Evolutionary conservation across 2,797 vertebrate species (phyloP), one percentile per base, ranked within the genome.

Genomic region (Pempheris klunzingeri): DNA sequence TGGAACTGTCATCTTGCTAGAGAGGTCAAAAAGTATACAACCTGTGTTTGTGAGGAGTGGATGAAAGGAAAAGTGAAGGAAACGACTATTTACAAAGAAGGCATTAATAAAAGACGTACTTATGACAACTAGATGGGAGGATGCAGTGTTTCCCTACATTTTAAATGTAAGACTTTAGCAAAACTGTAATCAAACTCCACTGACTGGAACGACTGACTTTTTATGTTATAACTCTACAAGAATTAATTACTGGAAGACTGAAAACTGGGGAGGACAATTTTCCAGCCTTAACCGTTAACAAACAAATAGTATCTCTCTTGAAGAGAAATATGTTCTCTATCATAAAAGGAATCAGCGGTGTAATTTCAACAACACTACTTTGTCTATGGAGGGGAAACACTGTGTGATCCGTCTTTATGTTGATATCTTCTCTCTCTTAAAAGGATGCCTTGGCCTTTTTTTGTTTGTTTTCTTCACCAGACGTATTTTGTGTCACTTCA

Each of bases 131-230:
- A n/a, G 41, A 67, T 72, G 32, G 70, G 73, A 73, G 17, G 74
- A 77, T 39, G 63, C 66, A 71, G 80, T 69, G 67, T 84, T 82
- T 83, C 77, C 62, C 58, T n/a, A 52, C 41, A 64, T 55, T 77
- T 65, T 22, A 43, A 9, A 36, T 67, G 50, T 46, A 46, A 59
- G 60, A 53, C 30, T 20, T 34, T 24, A 30, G 22, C 34, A 18
- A 64, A 38, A 24, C 15, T 8, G 36, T 8, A 41, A 15, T 36
- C 7, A 41, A 63, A 67, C 18, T 58, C 41, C 32, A 47, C 63
- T 52, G 52, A 78, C 65, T 43, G 30, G 24, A 67, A 62, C n/a
- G n/a, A n/a, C n/a, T n/a, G n/a, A n/a, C n/a, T n/a, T n/a, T n/a
- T 14, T 67, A 47, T 63, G 32, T 46, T 18, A 18, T 12, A 32